Evolutionary conservation across 2,888 invertebrate genomes (phyloP).

Genomic region (Ormyrus thymus): DNA sequence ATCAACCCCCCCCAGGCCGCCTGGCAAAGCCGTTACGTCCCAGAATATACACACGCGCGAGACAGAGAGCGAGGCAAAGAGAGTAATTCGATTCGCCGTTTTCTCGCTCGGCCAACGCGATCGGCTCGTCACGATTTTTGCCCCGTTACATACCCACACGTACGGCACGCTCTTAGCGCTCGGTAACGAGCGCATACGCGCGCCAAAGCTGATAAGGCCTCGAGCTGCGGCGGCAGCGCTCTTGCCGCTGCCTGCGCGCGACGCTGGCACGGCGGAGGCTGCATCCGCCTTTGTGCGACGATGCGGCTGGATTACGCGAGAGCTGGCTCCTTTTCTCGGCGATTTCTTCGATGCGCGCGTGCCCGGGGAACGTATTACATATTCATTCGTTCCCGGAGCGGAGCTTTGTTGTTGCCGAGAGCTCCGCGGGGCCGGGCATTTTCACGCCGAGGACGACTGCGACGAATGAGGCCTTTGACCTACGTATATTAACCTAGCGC

Average conservation of each 20-base stretch:
- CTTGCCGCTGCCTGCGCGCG: too few species aligned
- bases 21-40: too few species aligned
- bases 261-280: constrained; percentile 25
- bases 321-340: not conserved
- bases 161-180: not conserved
- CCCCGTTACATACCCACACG: not conserved
- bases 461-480: too few species aligned
- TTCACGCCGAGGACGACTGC: too few species aligned
- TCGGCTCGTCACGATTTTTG: not conserved
- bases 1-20: constrained; percentile 59
- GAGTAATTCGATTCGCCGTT: constrained; percentile 62
- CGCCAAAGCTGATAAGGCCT: constrained; percentile 33
- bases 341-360: not conserved
- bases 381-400: too few species aligned
- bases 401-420: too few species aligned
- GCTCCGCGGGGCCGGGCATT: too few species aligned
- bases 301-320: constrained; percentile 3
- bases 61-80: not conserved
- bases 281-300: constrained; percentile 8
- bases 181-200: constrained; percentile 5
- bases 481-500: too few species aligned
- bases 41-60: not conserved
- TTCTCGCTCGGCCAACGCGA: constrained; percentile 53
- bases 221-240: not conserved
- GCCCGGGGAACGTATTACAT: too few species aligned